Evolutionary conservation across 2,797 vertebrate species (phyloP).

Genomic region (Lophotriccus pileatus): DNA sequence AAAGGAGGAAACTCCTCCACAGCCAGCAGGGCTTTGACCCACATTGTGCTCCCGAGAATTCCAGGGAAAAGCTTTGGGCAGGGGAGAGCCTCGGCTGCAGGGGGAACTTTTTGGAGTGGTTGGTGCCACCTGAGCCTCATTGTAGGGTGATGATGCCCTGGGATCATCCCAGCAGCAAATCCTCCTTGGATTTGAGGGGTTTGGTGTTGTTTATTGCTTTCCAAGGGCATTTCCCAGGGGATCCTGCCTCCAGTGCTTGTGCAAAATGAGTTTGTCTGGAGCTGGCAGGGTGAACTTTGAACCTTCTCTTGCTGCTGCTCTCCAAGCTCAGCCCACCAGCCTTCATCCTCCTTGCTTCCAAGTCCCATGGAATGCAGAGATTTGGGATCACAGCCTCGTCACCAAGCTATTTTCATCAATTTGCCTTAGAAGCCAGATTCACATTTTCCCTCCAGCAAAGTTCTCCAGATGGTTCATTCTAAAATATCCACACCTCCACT

Average conservation of each 20-base stretch:
- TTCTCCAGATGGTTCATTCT: neutral
- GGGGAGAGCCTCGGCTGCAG: neutral
- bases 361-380: neutral
- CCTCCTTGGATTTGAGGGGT: neutral
- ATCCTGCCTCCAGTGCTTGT: neutral
- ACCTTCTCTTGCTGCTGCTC: neutral
- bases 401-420: neutral
- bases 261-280: neutral
- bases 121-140: neutral
- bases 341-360: neutral
- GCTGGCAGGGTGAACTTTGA: neutral
- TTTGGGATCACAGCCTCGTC: neutral
- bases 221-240: neutral
- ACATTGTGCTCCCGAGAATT: neutral
- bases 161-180: neutral
- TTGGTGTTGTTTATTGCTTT: neutral
- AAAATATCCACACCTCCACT: neutral
- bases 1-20: slow-evolving; percentile 11
- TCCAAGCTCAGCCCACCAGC: neutral
- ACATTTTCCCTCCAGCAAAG: neutral
- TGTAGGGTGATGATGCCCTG: neutral
- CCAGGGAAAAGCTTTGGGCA: neutral
- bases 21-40: neutral
- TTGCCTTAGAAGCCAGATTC: neutral
- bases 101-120: fast-evolving